Evolutionary conservation across 2,797 vertebrate species (phyloP), one percentile per base, ranked within the genome.

Genomic region (Rhynchonycteris naso): DNA sequence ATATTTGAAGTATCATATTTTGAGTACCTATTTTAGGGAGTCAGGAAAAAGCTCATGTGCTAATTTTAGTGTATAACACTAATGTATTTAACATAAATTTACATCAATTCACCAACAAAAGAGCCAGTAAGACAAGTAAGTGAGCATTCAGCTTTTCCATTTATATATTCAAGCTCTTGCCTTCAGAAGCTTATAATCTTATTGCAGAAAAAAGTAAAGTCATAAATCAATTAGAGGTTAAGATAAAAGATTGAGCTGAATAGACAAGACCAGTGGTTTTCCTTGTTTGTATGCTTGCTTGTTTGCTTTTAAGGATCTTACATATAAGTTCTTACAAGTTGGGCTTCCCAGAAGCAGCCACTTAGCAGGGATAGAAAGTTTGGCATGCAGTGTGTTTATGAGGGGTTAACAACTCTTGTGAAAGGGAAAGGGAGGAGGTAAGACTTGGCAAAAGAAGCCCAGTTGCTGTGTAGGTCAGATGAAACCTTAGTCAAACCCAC

Each of bases 1-100:
- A 69, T 69, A 21, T 38, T 72, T 63, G 56, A 88, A 47, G 11
- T 94, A 90, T 90, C 30, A 59, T 75, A 71, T 69, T 83, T 91
- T 58, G 3, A 1, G 2, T 38, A 59, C 16, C 5, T 66, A 54
- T 76, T 71, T 18, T 85, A 88, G 89, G 58, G 22, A 80, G 12
- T 71, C 6, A 66, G 26, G 85, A 92, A 90, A 61, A 59, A 95
- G 76, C 12, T 28, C 52, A 43, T 50, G 50, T 69, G 18, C n/a
- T 92, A 76, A 59, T 83, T 90, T 93, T 65, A 15, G 88, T 93
- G 13, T 28, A 8, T 38, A 9, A 58, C 19, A 65, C 4, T 81
- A 66, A 26, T 69, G 2, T 24, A 26, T 75, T 96, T 78, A 81
- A 88, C 4, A 22, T 82, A 54, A 54, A 52, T 52, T 80, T 93